Base-by-base conservation (phyloP, 2,888 invertebrate species). In the Selenia dentaria region DNA sequence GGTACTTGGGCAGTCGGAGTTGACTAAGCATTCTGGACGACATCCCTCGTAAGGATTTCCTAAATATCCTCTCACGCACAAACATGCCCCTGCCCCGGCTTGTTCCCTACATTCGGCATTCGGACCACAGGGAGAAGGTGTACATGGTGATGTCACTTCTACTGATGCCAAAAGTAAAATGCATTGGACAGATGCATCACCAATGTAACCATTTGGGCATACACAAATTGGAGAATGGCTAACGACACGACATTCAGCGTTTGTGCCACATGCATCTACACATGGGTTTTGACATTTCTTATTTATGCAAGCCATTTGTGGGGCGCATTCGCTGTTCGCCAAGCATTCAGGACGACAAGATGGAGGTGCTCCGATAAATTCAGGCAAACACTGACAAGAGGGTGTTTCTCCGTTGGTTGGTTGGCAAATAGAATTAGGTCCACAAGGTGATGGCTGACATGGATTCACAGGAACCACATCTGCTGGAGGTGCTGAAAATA, bases 1-100 rank as follows among this genome's bases (percentile, higher is more conserved):
- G 57, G 93, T 93, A 36, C 94, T 93, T 0, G 94, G 82, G 72
- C 96, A 96, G 67, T 95, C 95, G 0, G 94, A 93, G 74, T 94
- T 95, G 0, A 94, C 82, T 2, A 93, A 83, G 70, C 95, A 96
- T 84, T 95, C 95, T 13, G 95, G 95, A 47, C 94, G 92, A 69
- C 95, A 96, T 28, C 93, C 93, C 79, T 94, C 94, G 59, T 95
- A 95, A n/a, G 96, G 95, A 80, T 96, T 94, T 51, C 96, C 96
- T 53, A 93, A 92, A 66, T 94, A 95, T 29, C 94, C 95, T 1
- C 92, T 87, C 10, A 94, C 76, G 67, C 96, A 96, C 40, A 92
- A 87, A 68, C 96, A 96, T 3, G 95, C 89, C 46, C 93, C 93
- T 12, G 92, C 92, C 40, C 85, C 90, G 14, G 84, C 83, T 58